Base-by-base conservation (phyloP, 2,888 invertebrate species). In the Germaria angustata region DNA sequence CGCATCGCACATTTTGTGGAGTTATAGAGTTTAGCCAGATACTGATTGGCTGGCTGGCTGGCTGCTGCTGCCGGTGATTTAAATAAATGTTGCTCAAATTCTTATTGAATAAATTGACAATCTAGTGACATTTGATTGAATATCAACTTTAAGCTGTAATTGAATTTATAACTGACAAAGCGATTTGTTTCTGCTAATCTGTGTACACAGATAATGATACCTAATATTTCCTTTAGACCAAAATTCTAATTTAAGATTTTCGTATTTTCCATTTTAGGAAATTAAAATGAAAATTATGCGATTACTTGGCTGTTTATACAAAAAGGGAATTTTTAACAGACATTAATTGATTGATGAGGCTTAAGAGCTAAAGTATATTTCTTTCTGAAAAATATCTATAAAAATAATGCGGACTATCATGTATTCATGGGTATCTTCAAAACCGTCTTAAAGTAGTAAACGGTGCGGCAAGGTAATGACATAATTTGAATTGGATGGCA, bases 101-200 rank as follows among this genome's bases (percentile, higher is more conserved):
- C 46, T 46, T 68, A 17, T 65, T 55, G 39, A 36, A 13, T 34
- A 81, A 77, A 73, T 81, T 82, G 69, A 65, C 78, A 81, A 72
- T 81, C 15, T 34, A 65, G 28, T 75, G 73, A 59, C 78, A 78
- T 57, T 75, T 78, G 81, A 82, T 69, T 78, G 75, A 75, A 61
- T 77, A 59, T 69, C 69, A 63, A 55, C 39, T 41, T 32, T 2
- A 57, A 57, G 20, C 24, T 15, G 7, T 44, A 61, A 63, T 46
- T 78, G 36, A 49, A 17, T 36, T 28, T 28, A 28, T 46, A 22
- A 63, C 34, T 55, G 69, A 63, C 55, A 63, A 1, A 71, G 78
- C 41, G 57, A 79, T 79, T 72, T 63, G 77, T 44, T 65, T 51
- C 11, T 44, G n/a, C 28, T 76, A 59, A 76, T 68, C 11, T 59